A percentile compares a stretch with the other conserved stretches of the same genome.
Evolutionary conservation across 2,888 invertebrate genomes (phyloP).

Genomic region (Busseola fusca): DNA sequence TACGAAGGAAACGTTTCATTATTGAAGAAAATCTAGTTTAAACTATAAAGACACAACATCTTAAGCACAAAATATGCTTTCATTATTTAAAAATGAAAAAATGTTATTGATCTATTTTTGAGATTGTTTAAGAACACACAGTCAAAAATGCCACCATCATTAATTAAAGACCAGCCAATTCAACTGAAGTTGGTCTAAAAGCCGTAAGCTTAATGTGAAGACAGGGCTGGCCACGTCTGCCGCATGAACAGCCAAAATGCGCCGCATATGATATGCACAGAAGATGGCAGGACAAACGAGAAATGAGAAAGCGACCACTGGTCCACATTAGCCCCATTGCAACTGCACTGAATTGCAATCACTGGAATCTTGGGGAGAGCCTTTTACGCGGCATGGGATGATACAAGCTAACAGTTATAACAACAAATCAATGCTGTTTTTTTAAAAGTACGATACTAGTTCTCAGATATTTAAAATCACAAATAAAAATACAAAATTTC

Average conservation of each 20-base stretch:
- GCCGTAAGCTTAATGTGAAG: background rate
- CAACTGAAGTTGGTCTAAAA: background rate
- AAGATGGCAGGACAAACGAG: too few relatives aligned
- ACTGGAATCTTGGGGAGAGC: too few relatives aligned
- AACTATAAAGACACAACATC: background rate
- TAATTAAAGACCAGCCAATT: background rate
- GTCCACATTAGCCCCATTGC: too few relatives aligned
- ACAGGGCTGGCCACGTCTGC: background rate
- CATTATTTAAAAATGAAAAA: too few relatives aligned
- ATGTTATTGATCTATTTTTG: too few relatives aligned
- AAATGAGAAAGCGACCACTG: too few relatives aligned
- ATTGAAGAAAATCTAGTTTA: background rate
- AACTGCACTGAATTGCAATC: too few relatives aligned
- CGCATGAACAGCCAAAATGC: background rate
- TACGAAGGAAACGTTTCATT: background rate
- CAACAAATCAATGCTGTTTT: background rate
- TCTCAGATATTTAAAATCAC: background rate
- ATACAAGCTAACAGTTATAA: too few relatives aligned
- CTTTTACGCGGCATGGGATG: too few relatives aligned
- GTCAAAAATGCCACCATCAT: background rate
- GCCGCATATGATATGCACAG: too few relatives aligned
- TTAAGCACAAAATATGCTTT: background rate
- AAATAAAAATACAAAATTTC: conserved; percentile 11
- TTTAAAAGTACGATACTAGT: background rate
- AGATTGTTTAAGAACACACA: background rate